Percentiles rank a stretch among this genome's conserved stretches.
phyloP scores from a whole-genome alignment of 2,888 invertebrate genomes.

The Trichopria drosophilae region DNA sequence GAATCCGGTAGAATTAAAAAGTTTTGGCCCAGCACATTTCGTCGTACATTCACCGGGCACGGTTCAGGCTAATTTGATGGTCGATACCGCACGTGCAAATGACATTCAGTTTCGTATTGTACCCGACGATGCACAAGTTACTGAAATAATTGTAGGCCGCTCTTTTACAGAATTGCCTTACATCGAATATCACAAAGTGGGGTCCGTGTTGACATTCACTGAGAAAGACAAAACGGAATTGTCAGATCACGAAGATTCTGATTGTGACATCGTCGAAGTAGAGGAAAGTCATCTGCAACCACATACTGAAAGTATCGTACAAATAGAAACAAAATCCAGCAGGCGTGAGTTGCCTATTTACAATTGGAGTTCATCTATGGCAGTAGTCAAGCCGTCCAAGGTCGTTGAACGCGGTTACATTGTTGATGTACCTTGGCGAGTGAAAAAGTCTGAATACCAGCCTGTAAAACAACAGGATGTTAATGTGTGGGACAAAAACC shows the following conservation, averaged over 20 bases:
- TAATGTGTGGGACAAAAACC: too few relatives aligned
- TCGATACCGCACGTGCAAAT: conserved; percentile 11
- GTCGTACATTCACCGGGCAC: conserved; percentile 11
- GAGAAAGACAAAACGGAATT: conserved; percentile 11
- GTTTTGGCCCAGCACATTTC: conserved; percentile 15
- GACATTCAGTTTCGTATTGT: conserved; percentile 21
- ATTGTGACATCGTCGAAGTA: too few relatives aligned
- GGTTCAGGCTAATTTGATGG: conserved; percentile 5
- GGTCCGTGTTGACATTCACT: conserved; percentile 8
- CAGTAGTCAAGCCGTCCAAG: too few relatives aligned
- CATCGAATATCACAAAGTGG: conserved; percentile 18
- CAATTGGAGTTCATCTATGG: too few relatives aligned
- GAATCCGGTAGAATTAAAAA: conserved; percentile 3
- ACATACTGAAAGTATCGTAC: too few relatives aligned
- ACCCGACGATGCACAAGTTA: conserved; percentile 21
- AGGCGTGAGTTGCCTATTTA: too few relatives aligned
- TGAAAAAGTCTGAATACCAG: too few relatives aligned
- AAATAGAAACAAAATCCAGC: too few relatives aligned
- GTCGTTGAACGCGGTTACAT: too few relatives aligned
- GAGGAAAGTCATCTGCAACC: too few relatives aligned
- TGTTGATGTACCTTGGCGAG: too few relatives aligned
- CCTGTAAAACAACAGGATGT: too few relatives aligned
- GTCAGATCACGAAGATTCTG: conserved; percentile 12
- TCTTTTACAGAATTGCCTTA: conserved; percentile 23
- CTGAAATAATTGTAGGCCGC: conserved; percentile 20